Evolutionary conservation across 2,888 invertebrate genomes (phyloP), one percentile per base, ranked within the genome.

Genomic region (Polydrusus cervinus): DNA sequence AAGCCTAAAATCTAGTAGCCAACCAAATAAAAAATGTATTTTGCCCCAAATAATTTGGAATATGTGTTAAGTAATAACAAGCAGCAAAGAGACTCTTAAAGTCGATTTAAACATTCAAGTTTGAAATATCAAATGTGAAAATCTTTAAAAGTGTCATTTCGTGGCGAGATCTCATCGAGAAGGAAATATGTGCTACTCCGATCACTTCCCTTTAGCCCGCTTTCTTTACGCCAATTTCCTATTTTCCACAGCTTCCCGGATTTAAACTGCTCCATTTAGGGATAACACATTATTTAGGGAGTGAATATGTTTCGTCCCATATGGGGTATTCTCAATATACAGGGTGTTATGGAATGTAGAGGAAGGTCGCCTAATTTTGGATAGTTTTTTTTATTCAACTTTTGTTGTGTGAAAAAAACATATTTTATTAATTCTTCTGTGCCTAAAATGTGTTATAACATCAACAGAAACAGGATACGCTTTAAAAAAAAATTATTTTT

Each of bases 121-220:
- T 66, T 71, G 68, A 84, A 85, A 85, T 85, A 86, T 85, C 85
- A 85, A 85, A 86, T 85, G 85, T 85, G 82, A 83, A 84, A 75
- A 85, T 85, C 85, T 85, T 84, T 83, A 83, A 34, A 84, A 85
- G 85, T 84, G 85, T 84, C 85, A 85, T 85, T 85, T 85, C 83
- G 83, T 68, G 71, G 71, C 82, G 80, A 81, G 80, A 79, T 75
- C 78, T 78, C 76, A 80, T 80, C 80, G 81, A 80, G 81, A 80
- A 81, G 80, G 82, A 80, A 81, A 82, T 81, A 81, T 82, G 82
- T 83, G 82, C 83, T 82, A 81, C 78, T 78, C 80, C 81, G 82
- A 84, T 84, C 83, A 81, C 83, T 83, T 83, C 82, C 82, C 79
- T 83, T 82, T 81, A 83, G 82, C 83, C 83, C 83, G 84, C 81